These are phyloP conservation scores for Eulacestoma nigropectus DNA, from an alignment of 2,113 vertebrate species.

Conservation along the genomic window DNA sequence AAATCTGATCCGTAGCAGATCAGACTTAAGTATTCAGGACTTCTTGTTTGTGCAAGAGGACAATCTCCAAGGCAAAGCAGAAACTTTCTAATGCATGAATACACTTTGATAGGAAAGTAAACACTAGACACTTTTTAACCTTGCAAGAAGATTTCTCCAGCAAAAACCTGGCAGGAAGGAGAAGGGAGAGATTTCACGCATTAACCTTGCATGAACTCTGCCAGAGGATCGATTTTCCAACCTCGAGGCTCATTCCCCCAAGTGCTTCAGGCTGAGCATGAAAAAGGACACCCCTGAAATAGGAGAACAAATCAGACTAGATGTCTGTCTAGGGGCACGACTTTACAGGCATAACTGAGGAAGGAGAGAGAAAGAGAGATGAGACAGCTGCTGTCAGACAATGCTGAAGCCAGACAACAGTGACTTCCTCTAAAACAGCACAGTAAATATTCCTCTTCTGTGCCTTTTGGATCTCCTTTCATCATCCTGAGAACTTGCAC, in stretches of 20 bases:
- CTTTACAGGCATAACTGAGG: not conserved
- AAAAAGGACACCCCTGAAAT: conserved; percentile 14
- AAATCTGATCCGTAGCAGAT: not conserved
- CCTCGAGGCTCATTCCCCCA: not conserved
- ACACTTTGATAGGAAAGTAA: not conserved
- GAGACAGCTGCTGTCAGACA: conserved; percentile 17
- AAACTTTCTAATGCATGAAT: not conserved
- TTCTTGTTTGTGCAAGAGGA: not conserved
- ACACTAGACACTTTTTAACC: not conserved
- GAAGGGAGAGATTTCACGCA: not conserved
- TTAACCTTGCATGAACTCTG: conserved; percentile 49
- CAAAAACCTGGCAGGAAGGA: not conserved
- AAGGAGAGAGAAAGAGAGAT: not conserved
- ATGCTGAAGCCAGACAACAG: not conserved
- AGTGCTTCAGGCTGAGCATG: not conserved
- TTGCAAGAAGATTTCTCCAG: not conserved
- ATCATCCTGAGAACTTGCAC: not conserved
- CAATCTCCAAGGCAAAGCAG: not conserved
- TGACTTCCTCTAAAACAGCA: not conserved
- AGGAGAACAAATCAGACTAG: not conserved
- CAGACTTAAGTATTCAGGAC: not conserved
- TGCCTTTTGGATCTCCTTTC: not conserved
- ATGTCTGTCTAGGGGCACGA: not conserved
- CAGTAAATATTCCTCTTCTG: not conserved
- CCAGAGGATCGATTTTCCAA: not conserved